Evolutionary conservation across 2,888 invertebrate species (phyloP).

Genomic region (Dasypogon diadema): DNA sequence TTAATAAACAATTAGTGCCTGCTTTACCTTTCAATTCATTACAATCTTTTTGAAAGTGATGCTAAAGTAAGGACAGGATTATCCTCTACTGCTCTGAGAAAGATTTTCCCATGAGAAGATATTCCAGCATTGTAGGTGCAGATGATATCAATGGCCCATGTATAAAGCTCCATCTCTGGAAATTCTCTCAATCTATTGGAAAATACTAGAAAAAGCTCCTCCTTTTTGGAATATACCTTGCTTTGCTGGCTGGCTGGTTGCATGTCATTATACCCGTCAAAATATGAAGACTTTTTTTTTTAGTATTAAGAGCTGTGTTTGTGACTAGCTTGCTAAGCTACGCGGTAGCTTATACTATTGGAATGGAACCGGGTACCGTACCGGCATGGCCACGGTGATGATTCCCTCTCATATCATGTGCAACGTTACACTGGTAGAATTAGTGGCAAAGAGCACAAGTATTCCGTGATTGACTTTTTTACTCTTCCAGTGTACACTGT

Average conservation of each 20-base stretch:
- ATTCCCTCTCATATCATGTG: conserved; percentile 9
- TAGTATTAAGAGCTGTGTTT: background rate
- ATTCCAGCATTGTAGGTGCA: no score
- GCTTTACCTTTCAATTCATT: no score
- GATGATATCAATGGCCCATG: no score
- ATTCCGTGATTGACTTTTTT: conserved; percentile 12
- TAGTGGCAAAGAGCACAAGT: conserved; percentile 5
- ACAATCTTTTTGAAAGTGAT: no score
- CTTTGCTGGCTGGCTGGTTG: background rate
- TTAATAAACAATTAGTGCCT: no score
- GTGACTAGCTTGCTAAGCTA: background rate
- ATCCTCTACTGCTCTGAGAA: no score
- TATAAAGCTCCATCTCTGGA: no score
- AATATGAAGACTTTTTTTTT: background rate
- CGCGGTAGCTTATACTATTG: background rate
- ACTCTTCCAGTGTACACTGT: conserved; percentile 28
- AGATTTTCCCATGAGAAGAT: no score
- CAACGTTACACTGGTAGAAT: background rate
- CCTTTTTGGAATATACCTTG: background rate
- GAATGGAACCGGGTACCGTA: background rate
- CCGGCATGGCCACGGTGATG: conserved; percentile 3
- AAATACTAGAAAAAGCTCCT: conserved; percentile 12
- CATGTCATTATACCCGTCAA: background rate
- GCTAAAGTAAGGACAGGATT: no score
- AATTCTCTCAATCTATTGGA: conserved; percentile 30